Evolutionary conservation across 2,797 vertebrate species (phyloP), one percentile per base, ranked within the genome.

Genomic region (Peromyscus melanophrys): DNA sequence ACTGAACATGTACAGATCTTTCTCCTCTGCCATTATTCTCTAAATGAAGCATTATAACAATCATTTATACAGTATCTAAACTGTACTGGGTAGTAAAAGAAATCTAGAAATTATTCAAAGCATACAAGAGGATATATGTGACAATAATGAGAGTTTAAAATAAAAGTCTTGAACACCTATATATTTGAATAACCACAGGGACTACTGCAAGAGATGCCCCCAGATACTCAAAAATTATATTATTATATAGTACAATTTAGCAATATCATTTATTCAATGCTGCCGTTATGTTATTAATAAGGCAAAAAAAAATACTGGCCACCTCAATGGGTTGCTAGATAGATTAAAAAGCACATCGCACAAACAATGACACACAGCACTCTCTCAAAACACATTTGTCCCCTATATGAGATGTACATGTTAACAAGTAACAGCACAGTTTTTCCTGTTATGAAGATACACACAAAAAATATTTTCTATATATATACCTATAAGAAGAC

Each of bases 361-460:
- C 31, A 34, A 57, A 59, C 4, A 5, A 46, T 89, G 27, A 6
- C 11, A 16, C 0, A 16, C 0, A 1, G 61, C 34, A 29, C 67
- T n/a, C 40, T 69, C 8, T 57, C n/a, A 37, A 25, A 63, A 76
- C 4, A 14, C 6, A 3, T 46, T 31, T 19, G 9, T 14, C 4
- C 34, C 13, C 10, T 34, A 0, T 55, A 29, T 86, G 57, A 27
- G 21, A 31, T 46, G 6, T 5, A 2, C 65, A 6, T 27, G 6
- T 52, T 37, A 75, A 31, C 59, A 67, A 21, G 77, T 84, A 80
- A 21, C 55, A 49, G 57, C 57, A 65, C 12, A 65, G 31, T 52
- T 92, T 65, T 84, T 81, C 31, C 67, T 95, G 52, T 88, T 92
- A 40, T 63, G 55, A 67, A 93, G n/a, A 65, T 80, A 71, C 3